Evolutionary conservation across 2,888 invertebrate species (phyloP), one percentile per base, ranked within the genome.

Genomic region (Tinea trinotella): DNA sequence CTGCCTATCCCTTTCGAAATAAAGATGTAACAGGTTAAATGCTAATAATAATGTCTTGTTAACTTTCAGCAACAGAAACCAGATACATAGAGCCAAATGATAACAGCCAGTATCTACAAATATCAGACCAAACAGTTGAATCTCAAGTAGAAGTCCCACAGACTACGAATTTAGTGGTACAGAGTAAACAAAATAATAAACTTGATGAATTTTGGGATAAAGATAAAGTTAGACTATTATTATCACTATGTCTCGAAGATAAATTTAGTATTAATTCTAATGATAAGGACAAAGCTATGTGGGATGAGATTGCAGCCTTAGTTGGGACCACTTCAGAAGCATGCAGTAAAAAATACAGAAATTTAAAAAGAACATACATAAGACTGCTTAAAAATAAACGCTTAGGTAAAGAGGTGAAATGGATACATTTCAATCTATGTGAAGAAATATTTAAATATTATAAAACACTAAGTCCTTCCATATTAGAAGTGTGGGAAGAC

Each of bases 401-500:
- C 59, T 56, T 70, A 34, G 84, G 83, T 0, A 79, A 79, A 60
- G 75, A 80, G 44, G 70, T 80, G 17, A 84, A 82, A 66, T 85
- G 85, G 85, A 64, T 78, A 0, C 81, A 81, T 58, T 85, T 68
- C 56, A 69, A 62, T 34, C 68, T 70, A 15, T 84, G 84, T 60
- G 82, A 82, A 58, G 77, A 83, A 56, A 73, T 82, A 0, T 84
- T 83, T 55, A 77, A 71, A 57, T 80, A 83, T 54, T 78, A 74
- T 56, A 78, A 76, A 57, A 62, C 70, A 1, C 58, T 80, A 6
- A 70, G 76, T 9, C 60, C 66, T 0, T 68, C 76, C 1, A 60
- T 70, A 0, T 55, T 80, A 6, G 80, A 79, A 54, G 69, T 77
- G 0, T 85, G 84, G 84, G 80, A 82, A 52, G 83, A 83, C 22